Conservation (phyloP, 2,797 vertebrate genomes). For the Aphelocoma californica region DNA sequence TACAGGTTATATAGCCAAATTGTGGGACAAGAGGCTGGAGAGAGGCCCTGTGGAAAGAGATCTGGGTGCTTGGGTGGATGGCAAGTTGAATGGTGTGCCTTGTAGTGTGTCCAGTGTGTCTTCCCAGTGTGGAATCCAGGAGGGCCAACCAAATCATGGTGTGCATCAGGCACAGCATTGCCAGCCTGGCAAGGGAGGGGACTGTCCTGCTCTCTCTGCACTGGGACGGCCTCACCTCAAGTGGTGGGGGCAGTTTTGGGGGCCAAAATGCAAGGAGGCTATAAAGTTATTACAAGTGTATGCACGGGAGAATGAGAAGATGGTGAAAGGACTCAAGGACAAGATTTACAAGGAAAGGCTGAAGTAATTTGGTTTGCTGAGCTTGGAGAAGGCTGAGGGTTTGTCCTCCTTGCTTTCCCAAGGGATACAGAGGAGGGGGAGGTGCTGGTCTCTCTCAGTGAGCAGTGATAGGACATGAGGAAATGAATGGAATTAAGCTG, state of each 20-base stretch:
- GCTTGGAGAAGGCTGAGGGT: not conserved
- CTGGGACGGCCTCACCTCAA: rapidly evolving
- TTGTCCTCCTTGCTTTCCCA: not conserved
- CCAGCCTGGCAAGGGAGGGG: rapidly evolving
- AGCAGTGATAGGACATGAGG: not conserved
- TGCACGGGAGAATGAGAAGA: not conserved
- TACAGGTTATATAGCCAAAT: not conserved
- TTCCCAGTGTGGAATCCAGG: not conserved
- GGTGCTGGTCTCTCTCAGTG: not conserved
- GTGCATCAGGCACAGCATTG: rapidly evolving
- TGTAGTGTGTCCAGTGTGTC: not conserved
- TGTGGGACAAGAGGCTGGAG: not conserved
- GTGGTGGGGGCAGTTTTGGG: not conserved
- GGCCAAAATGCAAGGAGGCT: rapidly evolving
- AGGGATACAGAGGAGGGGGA: not conserved
- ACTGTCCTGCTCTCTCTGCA: rapidly evolving
- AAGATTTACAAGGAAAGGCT: not conserved
- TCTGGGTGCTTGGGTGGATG: not conserved
- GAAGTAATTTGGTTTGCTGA: not conserved
- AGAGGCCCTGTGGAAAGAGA: not conserved
- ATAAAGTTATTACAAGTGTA: not conserved
- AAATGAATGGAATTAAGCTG: not conserved
- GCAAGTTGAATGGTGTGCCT: not conserved
- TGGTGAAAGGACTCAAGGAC: not conserved
- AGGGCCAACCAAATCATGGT: rapidly evolving